phyloP scores from a whole-genome alignment of 2,113 vertebrate species.

The Petrocephalus microphthalmus region DNA sequence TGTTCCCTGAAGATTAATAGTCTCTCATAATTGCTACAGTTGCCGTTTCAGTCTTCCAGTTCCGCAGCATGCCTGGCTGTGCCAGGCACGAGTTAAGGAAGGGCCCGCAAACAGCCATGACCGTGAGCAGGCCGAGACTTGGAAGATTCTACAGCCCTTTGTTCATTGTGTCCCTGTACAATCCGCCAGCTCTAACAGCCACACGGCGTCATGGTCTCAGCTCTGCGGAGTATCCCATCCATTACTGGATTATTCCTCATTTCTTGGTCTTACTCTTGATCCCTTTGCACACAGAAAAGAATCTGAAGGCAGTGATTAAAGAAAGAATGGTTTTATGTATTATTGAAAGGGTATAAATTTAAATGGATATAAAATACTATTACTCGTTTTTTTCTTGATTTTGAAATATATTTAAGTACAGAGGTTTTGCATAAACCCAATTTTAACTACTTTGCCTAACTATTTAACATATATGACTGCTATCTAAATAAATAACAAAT shows the following conservation, averaged over 20 bases:
- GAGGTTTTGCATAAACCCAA: background rate
- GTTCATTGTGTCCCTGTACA: conserved; percentile 33
- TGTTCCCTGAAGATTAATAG: background rate
- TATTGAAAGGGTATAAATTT: background rate
- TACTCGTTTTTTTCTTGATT: background rate
- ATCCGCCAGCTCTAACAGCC: conserved; percentile 25
- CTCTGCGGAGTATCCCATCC: background rate
- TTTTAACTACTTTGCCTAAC: background rate
- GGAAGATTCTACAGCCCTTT: conserved; percentile 23
- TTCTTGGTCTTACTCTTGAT: background rate
- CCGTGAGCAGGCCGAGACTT: conserved; percentile 25
- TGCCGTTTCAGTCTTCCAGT: conserved; percentile 32
- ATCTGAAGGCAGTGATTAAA: background rate
- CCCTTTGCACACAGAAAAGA: background rate
- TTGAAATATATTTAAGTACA: background rate
- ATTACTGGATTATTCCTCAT: background rate
- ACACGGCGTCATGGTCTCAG: conserved; percentile 7
- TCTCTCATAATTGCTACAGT: background rate
- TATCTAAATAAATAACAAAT: background rate
- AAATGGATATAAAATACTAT: background rate
- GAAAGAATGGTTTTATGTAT: background rate
- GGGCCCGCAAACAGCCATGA: conserved; percentile 7
- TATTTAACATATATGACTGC: background rate
- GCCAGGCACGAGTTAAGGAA: conserved; percentile 49
- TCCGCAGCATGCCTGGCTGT: conserved; percentile 47